phyloP scores from a whole-genome alignment of 2,888 invertebrate genomes.

The Aphidoletes aphidimyza region DNA sequence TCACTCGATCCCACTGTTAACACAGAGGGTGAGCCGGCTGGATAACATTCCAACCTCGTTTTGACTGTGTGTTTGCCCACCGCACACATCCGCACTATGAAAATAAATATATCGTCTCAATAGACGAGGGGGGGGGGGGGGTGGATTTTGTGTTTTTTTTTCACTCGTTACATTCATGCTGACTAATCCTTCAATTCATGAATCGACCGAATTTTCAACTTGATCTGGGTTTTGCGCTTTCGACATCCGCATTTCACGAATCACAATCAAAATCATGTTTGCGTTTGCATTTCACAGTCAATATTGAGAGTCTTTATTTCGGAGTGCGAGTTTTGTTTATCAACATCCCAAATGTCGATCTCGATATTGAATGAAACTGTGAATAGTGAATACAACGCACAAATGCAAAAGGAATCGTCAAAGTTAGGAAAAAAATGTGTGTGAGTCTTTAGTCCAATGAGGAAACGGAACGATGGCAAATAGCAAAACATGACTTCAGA shows the following conservation, averaged over 20 bases:
- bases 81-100: not conserved
- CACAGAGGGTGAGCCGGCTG: constrained; percentile 5
- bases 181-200: constrained; percentile 5
- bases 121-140: too few species aligned
- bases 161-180: too few species aligned
- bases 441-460: not conserved
- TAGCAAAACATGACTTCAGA: constrained; percentile 15
- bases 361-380: not conserved
- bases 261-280: too few species aligned
- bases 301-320: too few species aligned
- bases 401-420: not conserved
- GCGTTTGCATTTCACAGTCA: too few species aligned
- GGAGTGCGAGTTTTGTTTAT: too few species aligned
- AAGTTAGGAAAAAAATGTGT: not conserved
- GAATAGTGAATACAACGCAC: not conserved
- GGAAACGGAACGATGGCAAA: constrained; percentile 15
- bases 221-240: too few species aligned
- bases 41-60: not conserved
- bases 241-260: too few species aligned
- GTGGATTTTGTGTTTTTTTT: not conserved
- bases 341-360: too few species aligned
- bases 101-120: too few species aligned
- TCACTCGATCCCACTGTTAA: not conserved
- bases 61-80: not conserved
- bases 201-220: not conserved